These are phyloP conservation scores for Pheucticus melanocephalus DNA, from an alignment of 2,113 vertebrate species.

Conservation along the genomic window DNA sequence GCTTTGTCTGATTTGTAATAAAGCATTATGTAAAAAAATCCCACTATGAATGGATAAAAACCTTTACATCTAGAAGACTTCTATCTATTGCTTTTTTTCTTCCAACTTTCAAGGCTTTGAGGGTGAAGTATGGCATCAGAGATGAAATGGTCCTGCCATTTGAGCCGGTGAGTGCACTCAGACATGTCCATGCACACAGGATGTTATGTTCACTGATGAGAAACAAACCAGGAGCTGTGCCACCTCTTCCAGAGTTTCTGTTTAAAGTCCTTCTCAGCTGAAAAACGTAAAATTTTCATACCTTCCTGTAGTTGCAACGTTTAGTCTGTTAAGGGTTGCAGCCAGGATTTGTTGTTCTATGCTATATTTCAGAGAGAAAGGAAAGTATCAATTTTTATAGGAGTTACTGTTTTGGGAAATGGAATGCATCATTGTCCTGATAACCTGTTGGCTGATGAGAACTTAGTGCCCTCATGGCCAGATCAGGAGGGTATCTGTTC, in stretches of 20 bases:
- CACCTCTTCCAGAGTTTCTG: neutral
- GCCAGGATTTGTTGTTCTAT: neutral
- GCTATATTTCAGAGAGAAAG: neutral
- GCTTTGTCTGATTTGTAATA: neutral
- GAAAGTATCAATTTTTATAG: neutral
- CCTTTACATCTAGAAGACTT: neutral
- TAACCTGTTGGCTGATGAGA: neutral
- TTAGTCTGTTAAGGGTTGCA: neutral
- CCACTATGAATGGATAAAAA: neutral
- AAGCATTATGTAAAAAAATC: neutral
- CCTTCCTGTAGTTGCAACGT: neutral
- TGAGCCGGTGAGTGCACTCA: slow-evolving; percentile 83
- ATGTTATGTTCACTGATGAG: neutral
- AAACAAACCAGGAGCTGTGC: neutral
- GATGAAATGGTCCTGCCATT: slow-evolving; percentile 96
- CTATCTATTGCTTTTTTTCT: neutral
- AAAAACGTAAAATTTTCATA: neutral
- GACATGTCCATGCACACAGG: rapidly evolving
- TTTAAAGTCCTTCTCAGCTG: neutral
- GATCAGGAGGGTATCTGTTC: neutral
- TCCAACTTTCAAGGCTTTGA: slow-evolving; percentile 78
- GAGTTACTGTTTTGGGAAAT: neutral
- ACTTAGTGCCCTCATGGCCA: neutral
- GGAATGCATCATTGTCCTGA: neutral
- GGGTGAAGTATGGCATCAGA: slow-evolving; percentile 90